Evolutionary conservation across 1,140 invertebrate genomes (phyloP).

Genomic region (Thaumatotibia leucotreta): DNA sequence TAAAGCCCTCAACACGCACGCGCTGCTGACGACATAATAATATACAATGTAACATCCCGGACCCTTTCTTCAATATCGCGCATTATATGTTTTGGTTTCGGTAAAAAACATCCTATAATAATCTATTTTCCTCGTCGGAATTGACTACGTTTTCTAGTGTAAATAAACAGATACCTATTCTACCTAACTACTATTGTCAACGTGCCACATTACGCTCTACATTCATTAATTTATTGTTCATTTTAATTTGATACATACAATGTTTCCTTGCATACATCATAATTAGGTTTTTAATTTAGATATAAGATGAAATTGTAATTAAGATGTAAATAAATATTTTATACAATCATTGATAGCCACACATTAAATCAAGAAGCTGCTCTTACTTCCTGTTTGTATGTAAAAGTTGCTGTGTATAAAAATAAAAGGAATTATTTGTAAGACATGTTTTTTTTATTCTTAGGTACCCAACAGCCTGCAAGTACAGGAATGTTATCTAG

Average conservation of each 20-base stretch:
- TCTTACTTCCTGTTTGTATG: not conserved
- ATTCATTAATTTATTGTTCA: constrained; percentile 75
- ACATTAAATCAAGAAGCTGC: constrained; percentile 20
- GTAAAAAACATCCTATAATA: not conserved
- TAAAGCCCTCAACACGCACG: too few relatives aligned
- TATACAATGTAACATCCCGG: too few relatives aligned
- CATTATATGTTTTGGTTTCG: too few relatives aligned
- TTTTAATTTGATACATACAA: constrained; percentile 54
- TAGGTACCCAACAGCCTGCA: too few relatives aligned
- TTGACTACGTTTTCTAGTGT: constrained; percentile 30
- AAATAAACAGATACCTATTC: constrained; percentile 51
- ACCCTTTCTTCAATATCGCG: too few relatives aligned
- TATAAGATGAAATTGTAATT: constrained; percentile 50
- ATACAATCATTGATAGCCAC: constrained; percentile 28
- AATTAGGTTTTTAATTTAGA: constrained; percentile 66
- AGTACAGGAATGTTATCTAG: too few relatives aligned
- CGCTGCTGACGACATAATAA: too few relatives aligned
- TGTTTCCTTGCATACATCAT: constrained; percentile 36
- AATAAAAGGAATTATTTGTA: constrained; percentile 6
- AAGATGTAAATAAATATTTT: constrained; percentile 67
- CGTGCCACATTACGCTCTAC: constrained; percentile 54
- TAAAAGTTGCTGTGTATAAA: not conserved
- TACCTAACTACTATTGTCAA: constrained; percentile 26
- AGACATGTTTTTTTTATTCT: not conserved
- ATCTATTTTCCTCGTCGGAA: not conserved